Percentiles rank a stretch among this genome's conserved stretches.
phyloP scores from a whole-genome alignment of 2,888 invertebrate genomes.

The Eupithecia inturbata region DNA sequence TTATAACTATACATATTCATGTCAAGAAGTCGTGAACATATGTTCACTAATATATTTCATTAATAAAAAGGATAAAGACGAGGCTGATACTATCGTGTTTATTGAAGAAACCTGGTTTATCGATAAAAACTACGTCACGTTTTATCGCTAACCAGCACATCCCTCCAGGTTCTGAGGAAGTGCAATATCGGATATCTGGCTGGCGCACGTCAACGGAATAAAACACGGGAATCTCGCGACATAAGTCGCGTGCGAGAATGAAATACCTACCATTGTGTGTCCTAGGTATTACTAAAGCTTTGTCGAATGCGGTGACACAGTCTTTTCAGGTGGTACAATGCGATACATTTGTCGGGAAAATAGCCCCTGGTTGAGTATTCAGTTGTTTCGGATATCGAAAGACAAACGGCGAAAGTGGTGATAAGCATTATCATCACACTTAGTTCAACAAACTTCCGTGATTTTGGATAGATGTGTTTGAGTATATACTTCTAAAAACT shows the following conservation, averaged over 20 bases:
- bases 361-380: not conserved
- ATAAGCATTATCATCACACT: not conserved
- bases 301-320: constrained; percentile 3
- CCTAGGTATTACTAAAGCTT: constrained; percentile 27
- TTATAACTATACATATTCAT: too few species aligned
- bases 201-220: constrained; percentile 69
- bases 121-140: not conserved
- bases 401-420: not conserved
- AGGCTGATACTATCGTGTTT: too few species aligned
- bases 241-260: constrained; percentile 50
- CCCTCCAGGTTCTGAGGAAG: constrained; percentile 55
- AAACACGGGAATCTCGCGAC: constrained; percentile 61
- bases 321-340: not conserved
- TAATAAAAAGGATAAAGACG: too few species aligned
- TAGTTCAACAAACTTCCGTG: too few species aligned
- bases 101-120: too few species aligned
- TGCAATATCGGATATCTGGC: constrained; percentile 70
- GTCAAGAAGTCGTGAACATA: too few species aligned
- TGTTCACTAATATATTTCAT: too few species aligned
- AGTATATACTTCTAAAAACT: too few species aligned
- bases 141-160: constrained; percentile 32
- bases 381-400: not conserved
- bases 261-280: constrained; percentile 42
- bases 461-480: too few species aligned
- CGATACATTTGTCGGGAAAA: not conserved